phyloP scores from a whole-genome alignment of 2,797 vertebrate genomes.

The Myotis daubentonii region DNA sequence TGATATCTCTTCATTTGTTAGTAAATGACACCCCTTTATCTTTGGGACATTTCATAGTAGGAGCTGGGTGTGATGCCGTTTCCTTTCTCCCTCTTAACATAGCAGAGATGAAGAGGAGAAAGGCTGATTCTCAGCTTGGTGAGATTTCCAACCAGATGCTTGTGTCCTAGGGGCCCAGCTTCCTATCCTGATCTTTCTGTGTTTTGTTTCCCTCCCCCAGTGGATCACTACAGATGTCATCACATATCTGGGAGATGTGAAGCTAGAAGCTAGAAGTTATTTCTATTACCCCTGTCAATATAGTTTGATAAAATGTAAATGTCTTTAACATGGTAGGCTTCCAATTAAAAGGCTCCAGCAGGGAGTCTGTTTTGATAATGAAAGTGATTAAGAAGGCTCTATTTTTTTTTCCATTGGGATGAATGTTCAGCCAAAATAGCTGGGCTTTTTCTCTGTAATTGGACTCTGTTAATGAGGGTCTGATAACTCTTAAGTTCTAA shows the following conservation, averaged over 20 bases:
- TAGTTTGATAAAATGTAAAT: constrained; percentile 80
- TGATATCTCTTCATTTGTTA: constrained; percentile 27
- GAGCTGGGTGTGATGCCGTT: background rate
- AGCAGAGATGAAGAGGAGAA: background rate
- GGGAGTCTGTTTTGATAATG: constrained; percentile 84
- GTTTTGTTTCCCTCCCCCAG: background rate
- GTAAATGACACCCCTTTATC: background rate
- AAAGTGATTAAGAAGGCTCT: constrained; percentile 82
- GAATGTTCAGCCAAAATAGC: constrained; percentile 77
- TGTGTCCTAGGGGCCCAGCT: background rate
- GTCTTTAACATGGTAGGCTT: constrained; percentile 79
- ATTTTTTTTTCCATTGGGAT: constrained; percentile 70
- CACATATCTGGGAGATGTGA: constrained; percentile 47
- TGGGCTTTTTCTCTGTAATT: constrained; percentile 82
- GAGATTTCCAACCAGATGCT: constrained; percentile 36
- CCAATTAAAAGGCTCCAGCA: constrained; percentile 82
- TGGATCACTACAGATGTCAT: constrained; percentile 50
- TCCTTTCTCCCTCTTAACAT: background rate
- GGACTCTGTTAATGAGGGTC: constrained; percentile 77
- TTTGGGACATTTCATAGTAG: background rate
- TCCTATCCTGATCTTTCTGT: background rate
- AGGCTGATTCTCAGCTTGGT: background rate
- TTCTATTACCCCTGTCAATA: constrained; percentile 77
- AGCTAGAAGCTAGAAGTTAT: constrained; percentile 47
- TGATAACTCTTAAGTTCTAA: constrained; percentile 78